Evolutionary conservation across 2,113 vertebrate species (phyloP).

Genomic region (Chaetops frenatus): DNA sequence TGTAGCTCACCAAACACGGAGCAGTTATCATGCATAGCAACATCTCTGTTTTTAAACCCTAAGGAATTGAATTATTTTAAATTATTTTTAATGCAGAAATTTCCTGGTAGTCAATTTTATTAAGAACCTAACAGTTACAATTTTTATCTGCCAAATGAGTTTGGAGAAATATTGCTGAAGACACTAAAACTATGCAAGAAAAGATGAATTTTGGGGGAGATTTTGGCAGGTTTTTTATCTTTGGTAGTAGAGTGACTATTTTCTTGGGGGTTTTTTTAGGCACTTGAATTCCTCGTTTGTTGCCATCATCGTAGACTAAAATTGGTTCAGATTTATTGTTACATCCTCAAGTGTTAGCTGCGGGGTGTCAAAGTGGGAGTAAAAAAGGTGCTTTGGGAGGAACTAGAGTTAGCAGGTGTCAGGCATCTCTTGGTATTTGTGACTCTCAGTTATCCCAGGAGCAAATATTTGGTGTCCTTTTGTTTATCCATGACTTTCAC

Average conservation of each 20-base stretch:
- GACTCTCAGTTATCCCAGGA: not conserved
- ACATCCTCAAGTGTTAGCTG: not conserved
- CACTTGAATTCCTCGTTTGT: not conserved
- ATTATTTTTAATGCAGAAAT: slow-evolving; percentile 38
- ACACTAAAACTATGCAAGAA: not conserved
- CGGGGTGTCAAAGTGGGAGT: not conserved
- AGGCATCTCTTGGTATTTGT: not conserved
- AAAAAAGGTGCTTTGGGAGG: not conserved
- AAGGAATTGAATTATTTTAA: slow-evolving; percentile 53
- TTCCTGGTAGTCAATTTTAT: slow-evolving; percentile 58
- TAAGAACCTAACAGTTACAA: slow-evolving; percentile 6
- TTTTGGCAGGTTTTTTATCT: not conserved
- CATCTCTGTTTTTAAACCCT: slow-evolving; percentile 23
- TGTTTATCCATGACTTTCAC: not conserved
- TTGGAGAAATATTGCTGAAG: slow-evolving; percentile 11
- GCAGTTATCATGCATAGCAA: not conserved
- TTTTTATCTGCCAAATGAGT: not conserved
- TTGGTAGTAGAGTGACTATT: not conserved
- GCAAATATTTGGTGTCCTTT: not conserved
- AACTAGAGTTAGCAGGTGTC: not conserved
- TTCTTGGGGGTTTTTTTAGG: not conserved
- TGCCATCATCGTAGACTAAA: not conserved
- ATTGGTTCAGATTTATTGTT: not conserved
- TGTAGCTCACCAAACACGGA: slow-evolving; percentile 35
- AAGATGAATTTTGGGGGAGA: not conserved